phyloP scores from a whole-genome alignment of 2,797 vertebrate species.

The Tangara arthus region DNA sequence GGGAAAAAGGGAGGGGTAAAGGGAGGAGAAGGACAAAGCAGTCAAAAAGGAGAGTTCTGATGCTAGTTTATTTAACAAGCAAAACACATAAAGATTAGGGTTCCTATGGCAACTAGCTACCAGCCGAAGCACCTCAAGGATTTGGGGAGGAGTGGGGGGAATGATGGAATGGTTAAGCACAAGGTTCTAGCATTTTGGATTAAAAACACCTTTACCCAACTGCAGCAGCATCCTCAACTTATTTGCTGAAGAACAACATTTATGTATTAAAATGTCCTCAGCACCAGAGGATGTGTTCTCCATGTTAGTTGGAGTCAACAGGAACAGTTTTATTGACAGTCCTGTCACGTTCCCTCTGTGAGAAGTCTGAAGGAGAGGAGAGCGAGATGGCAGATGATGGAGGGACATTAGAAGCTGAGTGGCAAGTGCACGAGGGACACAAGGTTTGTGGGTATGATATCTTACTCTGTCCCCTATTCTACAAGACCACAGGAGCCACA shows the following conservation, averaged over 20 bases:
- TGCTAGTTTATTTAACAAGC: constrained; percentile 60
- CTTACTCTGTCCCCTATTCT: neutral
- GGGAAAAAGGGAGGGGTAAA: neutral
- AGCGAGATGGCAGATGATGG: neutral
- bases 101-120: constrained; percentile 74
- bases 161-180: constrained; percentile 18
- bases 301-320: neutral
- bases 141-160: constrained; percentile 12
- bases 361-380: neutral
- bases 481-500: neutral
- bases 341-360: neutral
- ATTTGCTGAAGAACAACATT: neutral
- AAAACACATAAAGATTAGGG: constrained; percentile 72
- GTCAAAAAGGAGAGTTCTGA: constrained; percentile 1
- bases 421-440: neutral
- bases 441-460: neutral
- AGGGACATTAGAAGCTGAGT: neutral
- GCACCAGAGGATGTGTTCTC: neutral
- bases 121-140: constrained; percentile 37
- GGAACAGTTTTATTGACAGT: neutral
- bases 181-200: constrained; percentile 43
- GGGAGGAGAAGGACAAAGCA: neutral
- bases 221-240: neutral
- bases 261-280: neutral
- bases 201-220: neutral